Evolutionary conservation across 2,888 invertebrate genomes (phyloP).

Genomic region (Plagiodera versicolora): DNA sequence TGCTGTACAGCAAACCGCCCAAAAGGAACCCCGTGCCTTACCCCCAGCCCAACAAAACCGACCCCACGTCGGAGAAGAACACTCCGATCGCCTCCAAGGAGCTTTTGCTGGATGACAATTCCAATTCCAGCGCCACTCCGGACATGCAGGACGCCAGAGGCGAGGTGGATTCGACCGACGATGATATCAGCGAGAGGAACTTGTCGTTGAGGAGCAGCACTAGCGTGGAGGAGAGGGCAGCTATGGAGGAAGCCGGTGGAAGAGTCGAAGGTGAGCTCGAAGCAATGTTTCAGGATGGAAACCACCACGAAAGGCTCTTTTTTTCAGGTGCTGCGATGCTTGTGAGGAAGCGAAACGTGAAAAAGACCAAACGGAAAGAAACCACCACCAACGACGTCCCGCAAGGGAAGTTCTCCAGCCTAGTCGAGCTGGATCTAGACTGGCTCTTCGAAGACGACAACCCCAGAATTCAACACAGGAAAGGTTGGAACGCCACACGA

Average conservation of each 20-base stretch:
- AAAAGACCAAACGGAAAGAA: conserved; percentile 40
- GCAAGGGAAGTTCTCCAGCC: conserved; percentile 53
- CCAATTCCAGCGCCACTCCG: conserved; percentile 54
- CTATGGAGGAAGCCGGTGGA: not conserved
- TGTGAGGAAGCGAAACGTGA: conserved; percentile 41
- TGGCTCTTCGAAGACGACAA: conserved; percentile 63
- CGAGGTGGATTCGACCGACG: conserved; percentile 46
- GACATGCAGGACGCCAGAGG: conserved; percentile 57
- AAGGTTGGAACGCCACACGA: conserved; percentile 33
- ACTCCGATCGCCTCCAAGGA: conserved; percentile 73
- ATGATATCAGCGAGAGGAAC: conserved; percentile 51
- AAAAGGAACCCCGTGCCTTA: conserved; percentile 44
- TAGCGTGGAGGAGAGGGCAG: conserved; percentile 44
- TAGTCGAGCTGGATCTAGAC: conserved; percentile 61
- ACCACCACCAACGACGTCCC: too few species aligned
- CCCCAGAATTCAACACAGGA: conserved; percentile 35
- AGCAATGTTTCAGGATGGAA: too few species aligned
- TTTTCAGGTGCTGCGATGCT: conserved; percentile 23
- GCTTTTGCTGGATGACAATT: conserved; percentile 60
- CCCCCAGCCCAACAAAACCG: not conserved
- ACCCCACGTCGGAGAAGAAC: conserved; percentile 59
- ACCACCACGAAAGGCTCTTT: too few species aligned
- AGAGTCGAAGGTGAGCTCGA: not conserved
- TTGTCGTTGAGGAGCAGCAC: conserved; percentile 48
- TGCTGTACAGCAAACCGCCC: conserved; percentile 54